Percentiles rank a stretch among this genome's conserved stretches.
Conservation (phyloP, 2,113 vertebrate species). For the Donacobius atricapilla region DNA sequence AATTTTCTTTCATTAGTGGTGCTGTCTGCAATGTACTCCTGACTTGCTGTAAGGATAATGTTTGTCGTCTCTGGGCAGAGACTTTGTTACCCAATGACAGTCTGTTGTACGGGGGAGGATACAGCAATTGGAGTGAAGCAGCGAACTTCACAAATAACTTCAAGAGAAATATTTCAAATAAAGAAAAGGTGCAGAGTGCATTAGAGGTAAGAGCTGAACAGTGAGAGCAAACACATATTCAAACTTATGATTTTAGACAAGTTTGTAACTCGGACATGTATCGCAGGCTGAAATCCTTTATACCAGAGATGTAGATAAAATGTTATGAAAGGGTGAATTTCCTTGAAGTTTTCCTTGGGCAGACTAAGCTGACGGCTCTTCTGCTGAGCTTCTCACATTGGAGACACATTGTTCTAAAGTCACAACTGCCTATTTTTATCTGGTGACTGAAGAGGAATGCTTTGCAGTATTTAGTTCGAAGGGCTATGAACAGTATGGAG, state of each 20-base stretch:
- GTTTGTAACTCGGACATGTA: not conserved
- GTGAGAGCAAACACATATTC: not conserved
- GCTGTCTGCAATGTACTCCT: conserved; percentile 92
- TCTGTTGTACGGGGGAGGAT: conserved; percentile 81
- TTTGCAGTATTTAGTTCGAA: not conserved
- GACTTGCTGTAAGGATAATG: conserved; percentile 97
- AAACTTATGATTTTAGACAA: not conserved
- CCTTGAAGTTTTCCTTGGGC: not conserved
- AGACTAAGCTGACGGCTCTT: not conserved
- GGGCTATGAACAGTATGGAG: not conserved
- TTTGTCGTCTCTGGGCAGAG: conserved; percentile 96
- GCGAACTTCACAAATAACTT: conserved; percentile 70
- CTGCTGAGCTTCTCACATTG: not conserved
- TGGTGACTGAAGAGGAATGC: not conserved
- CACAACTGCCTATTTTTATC: not conserved
- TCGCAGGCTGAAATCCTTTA: not conserved
- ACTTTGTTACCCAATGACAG: conserved; percentile 93
- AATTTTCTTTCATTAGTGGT: conserved; percentile 75
- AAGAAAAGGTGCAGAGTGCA: conserved; percentile 73
- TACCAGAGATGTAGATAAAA: not conserved
- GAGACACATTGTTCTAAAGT: not conserved
- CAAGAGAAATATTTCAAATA: conserved; percentile 80
- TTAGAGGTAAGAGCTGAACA: conserved; percentile 79
- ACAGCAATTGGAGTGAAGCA: conserved; percentile 70
- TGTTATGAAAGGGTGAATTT: not conserved